A percentile compares a stretch with the other conserved stretches of the same genome.
phyloP scores from a whole-genome alignment of 2,888 invertebrate species.

The Hesperia comma region DNA sequence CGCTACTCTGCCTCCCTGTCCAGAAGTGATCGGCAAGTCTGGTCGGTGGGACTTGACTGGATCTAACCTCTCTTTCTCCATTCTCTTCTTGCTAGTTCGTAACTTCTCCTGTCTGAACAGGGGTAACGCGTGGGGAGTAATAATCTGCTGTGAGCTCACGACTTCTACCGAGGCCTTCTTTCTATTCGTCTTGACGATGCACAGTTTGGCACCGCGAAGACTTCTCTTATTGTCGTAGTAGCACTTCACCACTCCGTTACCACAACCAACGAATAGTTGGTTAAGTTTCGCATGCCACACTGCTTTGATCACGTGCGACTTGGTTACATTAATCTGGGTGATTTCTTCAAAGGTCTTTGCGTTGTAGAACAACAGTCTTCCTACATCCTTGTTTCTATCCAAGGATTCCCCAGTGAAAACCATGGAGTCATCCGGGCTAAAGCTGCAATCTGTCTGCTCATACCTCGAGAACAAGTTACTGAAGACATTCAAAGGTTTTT shows the following conservation, averaged over 20 bases:
- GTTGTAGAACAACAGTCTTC: constrained; percentile 91
- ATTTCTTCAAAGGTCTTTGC: constrained; percentile 89
- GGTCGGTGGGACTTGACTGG: constrained; percentile 92
- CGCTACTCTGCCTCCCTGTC: constrained; percentile 96
- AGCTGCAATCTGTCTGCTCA: constrained; percentile 91
- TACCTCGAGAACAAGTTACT: constrained; percentile 89
- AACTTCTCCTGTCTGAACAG: constrained; percentile 96
- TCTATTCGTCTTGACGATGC: constrained; percentile 91
- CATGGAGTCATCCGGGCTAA: constrained; percentile 96
- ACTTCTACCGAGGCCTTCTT: constrained; percentile 93
- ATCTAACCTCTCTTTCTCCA: constrained; percentile 95
- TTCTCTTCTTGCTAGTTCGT: constrained; percentile 93
- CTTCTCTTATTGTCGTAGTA: constrained; percentile 95
- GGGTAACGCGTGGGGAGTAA: constrained; percentile 98
- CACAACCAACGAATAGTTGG: constrained; percentile 96
- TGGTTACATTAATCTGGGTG: constrained; percentile 89
- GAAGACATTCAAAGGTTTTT: constrained; percentile 88
- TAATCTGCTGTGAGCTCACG: constrained; percentile 95
- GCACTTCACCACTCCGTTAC: constrained; percentile 94
- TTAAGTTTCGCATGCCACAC: constrained; percentile 99
- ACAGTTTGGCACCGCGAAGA: constrained; percentile 94
- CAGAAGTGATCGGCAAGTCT: constrained; percentile 94
- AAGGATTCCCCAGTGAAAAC: constrained; percentile 95
- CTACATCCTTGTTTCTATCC: constrained; percentile 85
- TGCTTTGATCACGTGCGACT: constrained; percentile 93